phyloP scores from a whole-genome alignment of 2,888 invertebrate species.

The Branchinecta sandiegonensis region DNA sequence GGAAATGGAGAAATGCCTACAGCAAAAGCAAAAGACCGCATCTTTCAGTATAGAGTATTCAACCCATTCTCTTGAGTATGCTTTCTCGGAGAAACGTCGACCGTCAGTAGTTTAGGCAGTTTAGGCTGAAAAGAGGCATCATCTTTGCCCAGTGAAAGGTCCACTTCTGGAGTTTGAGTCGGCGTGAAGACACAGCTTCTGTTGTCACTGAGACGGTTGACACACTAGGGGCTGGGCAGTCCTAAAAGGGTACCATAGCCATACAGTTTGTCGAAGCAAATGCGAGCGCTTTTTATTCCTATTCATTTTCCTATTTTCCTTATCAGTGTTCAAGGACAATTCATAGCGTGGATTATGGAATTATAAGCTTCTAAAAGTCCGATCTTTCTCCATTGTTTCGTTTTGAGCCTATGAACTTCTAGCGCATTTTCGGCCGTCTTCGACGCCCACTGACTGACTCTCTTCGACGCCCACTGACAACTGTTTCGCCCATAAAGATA shows the following conservation, averaged over 20 bases:
- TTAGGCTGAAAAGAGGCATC: not conserved
- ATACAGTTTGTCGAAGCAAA: not conserved
- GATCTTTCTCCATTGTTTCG: too few species aligned
- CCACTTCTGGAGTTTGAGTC: not conserved
- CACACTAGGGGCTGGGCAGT: not conserved
- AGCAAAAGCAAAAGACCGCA: constrained; percentile 19
- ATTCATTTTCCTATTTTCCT: too few species aligned
- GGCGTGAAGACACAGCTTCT: not conserved
- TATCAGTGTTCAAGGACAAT: too few species aligned
- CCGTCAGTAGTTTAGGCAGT: not conserved
- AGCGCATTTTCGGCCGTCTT: too few species aligned
- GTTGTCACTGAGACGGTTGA: not conserved
- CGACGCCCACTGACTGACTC: too few species aligned
- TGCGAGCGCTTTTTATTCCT: constrained; percentile 14
- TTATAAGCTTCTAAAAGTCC: too few species aligned
- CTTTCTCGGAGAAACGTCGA: constrained; percentile 5
- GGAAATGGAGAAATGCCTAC: constrained; percentile 6
- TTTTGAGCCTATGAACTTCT: too few species aligned
- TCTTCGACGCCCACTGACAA: too few species aligned
- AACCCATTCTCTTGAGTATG: constrained; percentile 15
- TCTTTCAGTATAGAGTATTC: constrained; percentile 17
- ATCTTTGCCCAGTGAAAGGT: not conserved
- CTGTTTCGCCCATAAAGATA: too few species aligned
- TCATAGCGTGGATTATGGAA: too few species aligned
- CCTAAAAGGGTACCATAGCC: not conserved